A percentile compares a stretch with the other conserved stretches of the same genome.
Evolutionary conservation across 1,140 invertebrate genomes (phyloP).

Genomic region (Lepidurus arcticus): DNA sequence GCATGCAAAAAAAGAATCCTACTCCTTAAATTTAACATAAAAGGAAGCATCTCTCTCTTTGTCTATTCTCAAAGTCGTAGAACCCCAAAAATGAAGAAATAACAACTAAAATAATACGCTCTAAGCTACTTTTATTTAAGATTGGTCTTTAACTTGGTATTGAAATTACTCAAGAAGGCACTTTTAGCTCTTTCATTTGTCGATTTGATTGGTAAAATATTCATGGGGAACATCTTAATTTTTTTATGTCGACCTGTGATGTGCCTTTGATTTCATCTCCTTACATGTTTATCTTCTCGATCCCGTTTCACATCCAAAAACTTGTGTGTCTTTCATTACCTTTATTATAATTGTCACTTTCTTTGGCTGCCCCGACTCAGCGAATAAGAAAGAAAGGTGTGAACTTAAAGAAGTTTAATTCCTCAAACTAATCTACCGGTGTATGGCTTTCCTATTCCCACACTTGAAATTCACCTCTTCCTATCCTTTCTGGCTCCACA

Average conservation of each 20-base stretch:
- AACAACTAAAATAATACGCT: no score
- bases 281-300: not conserved
- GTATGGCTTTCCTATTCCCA: not conserved
- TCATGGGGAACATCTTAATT: not conserved
- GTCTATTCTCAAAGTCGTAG: no score
- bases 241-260: constrained; percentile 19
- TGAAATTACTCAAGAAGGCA: no score
- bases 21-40: no score
- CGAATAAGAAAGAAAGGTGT: not conserved
- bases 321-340: not conserved
- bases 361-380: not conserved
- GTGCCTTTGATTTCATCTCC: constrained; percentile 14
- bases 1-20: no score
- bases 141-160: no score
- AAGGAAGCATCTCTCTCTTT: no score
- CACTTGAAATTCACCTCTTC: not conserved
- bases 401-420: not conserved
- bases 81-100: no score
- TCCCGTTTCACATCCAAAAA: not conserved
- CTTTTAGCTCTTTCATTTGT: no score
- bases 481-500: not conserved
- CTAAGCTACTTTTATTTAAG: no score
- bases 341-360: not conserved
- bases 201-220: not conserved
- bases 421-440: not conserved